Base-by-base conservation (phyloP, 1,140 invertebrate genomes). In the Macrocentrus cingulum region DNA sequence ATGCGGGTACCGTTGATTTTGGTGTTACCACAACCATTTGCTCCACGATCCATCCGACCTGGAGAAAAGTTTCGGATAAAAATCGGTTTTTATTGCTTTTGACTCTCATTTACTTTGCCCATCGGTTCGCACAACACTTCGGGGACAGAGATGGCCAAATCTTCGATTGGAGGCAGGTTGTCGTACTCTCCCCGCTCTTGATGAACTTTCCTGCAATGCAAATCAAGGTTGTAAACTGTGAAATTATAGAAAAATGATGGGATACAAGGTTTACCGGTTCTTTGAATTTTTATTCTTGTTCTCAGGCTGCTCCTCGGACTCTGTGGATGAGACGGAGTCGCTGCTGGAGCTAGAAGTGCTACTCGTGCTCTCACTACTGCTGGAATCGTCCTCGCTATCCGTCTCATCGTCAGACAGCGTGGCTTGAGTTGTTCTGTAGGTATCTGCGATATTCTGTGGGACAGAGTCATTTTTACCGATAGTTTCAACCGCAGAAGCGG, bases 141-240 rank as follows among this genome's bases (percentile, higher is more conserved):
- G 3, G 87, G 85, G 7, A 94, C 84, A 55, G 84, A 87, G 53
- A 95, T 92, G 61, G 87, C 82, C 34, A 95, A 80, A 68, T 94
- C 88, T 76, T 93, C 86, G 60, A 95, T 90, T 0, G 90, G 90
- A 1, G 91, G 91, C 39, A 95, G 79, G 65, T 93, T 87, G 69
- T 89, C 84, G 11, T 88, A 69, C 63, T 77, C 72, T 8, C 65
- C 60, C 61, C 69, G 67, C 34, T 25, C 41, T 8, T 42, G 42
- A 19, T 22, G 39, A 54, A 16, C 25, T 34, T 49, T 60, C 23
- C 60, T 9, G 34, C 11, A 11, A 59, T 29, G 25, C 9, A 23
- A 53, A 45, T 46, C 34, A 13, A 0, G 15, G 36, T 29, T 42
- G 42, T 23, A n/a, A n/a, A n/a, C n/a, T 15, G 22, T 19, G 53